Evolutionary conservation across 2,797 vertebrate species (phyloP).

Genomic region (Borostomias antarcticus): DNA sequence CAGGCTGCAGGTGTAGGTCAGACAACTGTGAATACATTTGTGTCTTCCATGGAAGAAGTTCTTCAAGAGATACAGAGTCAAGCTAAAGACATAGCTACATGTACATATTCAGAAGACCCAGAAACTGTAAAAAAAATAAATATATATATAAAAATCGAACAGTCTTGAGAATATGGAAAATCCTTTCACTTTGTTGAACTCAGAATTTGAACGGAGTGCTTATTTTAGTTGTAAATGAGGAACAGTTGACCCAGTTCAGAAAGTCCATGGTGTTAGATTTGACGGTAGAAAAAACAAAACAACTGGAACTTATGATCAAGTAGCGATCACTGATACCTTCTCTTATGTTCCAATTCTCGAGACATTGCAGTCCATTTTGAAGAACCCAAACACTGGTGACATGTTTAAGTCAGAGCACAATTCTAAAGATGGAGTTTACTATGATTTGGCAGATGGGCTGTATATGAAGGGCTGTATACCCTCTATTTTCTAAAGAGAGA

Average conservation of each 20-base stretch:
- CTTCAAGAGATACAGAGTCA: slow-evolving; percentile 16
- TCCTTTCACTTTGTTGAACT: slow-evolving; percentile 26
- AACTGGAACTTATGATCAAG: no score
- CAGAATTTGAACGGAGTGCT: not conserved
- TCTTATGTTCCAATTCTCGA: slow-evolving; percentile 13
- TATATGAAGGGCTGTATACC: slow-evolving; percentile 20
- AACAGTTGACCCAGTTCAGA: slow-evolving; percentile 1
- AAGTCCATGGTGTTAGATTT: slow-evolving; percentile 16
- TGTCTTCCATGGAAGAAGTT: slow-evolving; percentile 16
- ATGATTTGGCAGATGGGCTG: slow-evolving; percentile 14
- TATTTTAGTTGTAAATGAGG: slow-evolving; percentile 10
- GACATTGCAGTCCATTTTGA: no score
- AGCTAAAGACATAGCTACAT: slow-evolving; percentile 10
- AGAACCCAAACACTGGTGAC: no score
- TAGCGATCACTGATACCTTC: slow-evolving; percentile 18
- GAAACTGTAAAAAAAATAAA: slow-evolving; percentile 1
- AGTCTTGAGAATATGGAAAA: slow-evolving; percentile 10
- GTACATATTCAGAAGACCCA: slow-evolving; percentile 16
- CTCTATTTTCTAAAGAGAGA: slow-evolving; percentile 22
- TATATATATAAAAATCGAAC: no score
- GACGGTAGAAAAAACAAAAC: slow-evolving; percentile 17
- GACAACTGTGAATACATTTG: slow-evolving; percentile 2
- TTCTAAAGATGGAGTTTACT: no score
- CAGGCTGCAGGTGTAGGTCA: no score
- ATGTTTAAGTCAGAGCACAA: no score